Percentiles rank a stretch among this genome's conserved stretches.
phyloP scores from a whole-genome alignment of 1,140 invertebrate genomes.

The Aphidius gifuensis region DNA sequence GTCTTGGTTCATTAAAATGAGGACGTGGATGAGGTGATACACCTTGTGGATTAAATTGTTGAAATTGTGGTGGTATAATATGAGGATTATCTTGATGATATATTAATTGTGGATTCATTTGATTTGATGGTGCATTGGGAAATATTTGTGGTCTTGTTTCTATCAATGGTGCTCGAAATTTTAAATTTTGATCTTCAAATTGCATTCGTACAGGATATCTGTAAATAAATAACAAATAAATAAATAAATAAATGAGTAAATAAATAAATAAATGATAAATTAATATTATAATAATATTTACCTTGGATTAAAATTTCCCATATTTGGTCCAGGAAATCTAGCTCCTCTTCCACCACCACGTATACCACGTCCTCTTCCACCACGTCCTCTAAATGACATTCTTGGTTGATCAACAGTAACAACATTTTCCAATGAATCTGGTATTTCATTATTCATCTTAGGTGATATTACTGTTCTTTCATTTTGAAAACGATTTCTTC shows the following conservation, averaged over 20 bases:
- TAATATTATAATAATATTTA: constrained; percentile 19
- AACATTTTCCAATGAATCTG: constrained; percentile 48
- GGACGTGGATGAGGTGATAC: constrained; percentile 23
- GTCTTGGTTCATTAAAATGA: constrained; percentile 22
- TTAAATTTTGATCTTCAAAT: constrained; percentile 34
- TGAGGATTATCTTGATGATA: constrained; percentile 30
- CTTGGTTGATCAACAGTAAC: constrained; percentile 41
- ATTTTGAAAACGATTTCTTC: constrained; percentile 49
- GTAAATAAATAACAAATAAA: not conserved
- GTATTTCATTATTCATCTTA: constrained; percentile 47
- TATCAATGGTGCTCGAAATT: constrained; percentile 41
- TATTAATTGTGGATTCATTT: constrained; percentile 34
- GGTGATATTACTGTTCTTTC: constrained; percentile 43
- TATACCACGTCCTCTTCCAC: constrained; percentile 33
- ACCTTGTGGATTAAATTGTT: constrained; percentile 27
- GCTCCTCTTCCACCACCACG: constrained; percentile 34
- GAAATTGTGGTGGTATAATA: constrained; percentile 29
- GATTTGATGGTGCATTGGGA: constrained; percentile 33
- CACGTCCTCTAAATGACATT: constrained; percentile 27
- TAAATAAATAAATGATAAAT: not conserved
- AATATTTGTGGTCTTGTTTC: constrained; percentile 38
- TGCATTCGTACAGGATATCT: constrained; percentile 24
- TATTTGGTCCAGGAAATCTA: constrained; percentile 33
- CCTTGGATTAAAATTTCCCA: constrained; percentile 37
- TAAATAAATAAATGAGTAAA: no score